These are phyloP conservation scores for Etheostoma perlongum DNA, from an alignment of 2,797 vertebrate genomes.

Conservation along the genomic window DNA sequence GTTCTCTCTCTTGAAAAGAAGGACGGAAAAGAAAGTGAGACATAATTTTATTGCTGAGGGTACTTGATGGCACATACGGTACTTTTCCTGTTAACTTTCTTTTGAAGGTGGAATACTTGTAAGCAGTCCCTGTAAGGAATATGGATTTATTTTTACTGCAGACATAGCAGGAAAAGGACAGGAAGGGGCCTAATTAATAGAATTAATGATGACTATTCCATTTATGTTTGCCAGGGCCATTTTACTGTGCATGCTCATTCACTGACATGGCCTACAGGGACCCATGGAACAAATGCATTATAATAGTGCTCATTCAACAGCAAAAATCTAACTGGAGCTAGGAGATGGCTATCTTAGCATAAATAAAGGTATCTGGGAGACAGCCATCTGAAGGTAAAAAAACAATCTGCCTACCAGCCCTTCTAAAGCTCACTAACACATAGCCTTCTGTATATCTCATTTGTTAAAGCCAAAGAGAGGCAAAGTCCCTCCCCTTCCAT, in stretches of 20 bases:
- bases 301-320: not conserved
- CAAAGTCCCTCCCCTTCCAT: too few species aligned
- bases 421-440: not conserved
- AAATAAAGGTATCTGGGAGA: not conserved
- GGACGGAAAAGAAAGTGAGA: not conserved
- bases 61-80: not conserved
- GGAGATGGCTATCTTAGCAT: not conserved
- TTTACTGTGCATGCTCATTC: not conserved
- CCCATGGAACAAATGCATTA: not conserved
- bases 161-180: slow-evolving; percentile 2
- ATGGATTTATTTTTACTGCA: not conserved
- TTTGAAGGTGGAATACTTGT: not conserved
- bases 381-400: not conserved
- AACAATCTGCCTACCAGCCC: not conserved
- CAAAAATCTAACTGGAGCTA: slow-evolving; percentile 3
- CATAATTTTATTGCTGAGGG: slow-evolving; percentile 9
- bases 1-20: not conserved
- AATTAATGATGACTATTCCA: not conserved
- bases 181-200: not conserved
- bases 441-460: not conserved
- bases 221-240: not conserved
- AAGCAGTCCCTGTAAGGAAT: not conserved
- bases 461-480: not conserved
- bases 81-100: slow-evolving; percentile 5
- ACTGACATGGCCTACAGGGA: not conserved